Evolutionary conservation across 1,140 invertebrate species (phyloP).

Genomic region (Papilio glaucus): DNA sequence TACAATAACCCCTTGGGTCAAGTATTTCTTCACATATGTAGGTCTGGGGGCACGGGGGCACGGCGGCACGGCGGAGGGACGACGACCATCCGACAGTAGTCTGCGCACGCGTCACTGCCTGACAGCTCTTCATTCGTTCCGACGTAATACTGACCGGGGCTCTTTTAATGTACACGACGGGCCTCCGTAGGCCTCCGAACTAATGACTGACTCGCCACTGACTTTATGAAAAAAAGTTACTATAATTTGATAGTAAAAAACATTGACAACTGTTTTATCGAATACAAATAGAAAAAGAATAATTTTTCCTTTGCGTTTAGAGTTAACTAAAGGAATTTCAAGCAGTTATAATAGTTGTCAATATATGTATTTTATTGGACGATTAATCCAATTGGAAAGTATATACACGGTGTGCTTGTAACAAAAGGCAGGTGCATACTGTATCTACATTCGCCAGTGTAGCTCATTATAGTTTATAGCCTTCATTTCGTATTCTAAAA

Average conservation of each 20-base stretch:
- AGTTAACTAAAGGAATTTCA: not conserved
- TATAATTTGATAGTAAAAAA: slow-evolving; percentile 8
- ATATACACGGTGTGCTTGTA: not conserved
- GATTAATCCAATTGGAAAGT: not conserved
- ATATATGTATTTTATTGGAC: not conserved
- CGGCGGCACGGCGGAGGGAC: slow-evolving; percentile 10
- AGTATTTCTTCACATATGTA: slow-evolving; percentile 49
- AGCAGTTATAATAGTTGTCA: too few relatives aligned
- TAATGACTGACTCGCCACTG: slow-evolving; percentile 52
- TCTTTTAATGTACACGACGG: slow-evolving; percentile 63
- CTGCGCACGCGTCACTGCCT: slow-evolving; percentile 53
- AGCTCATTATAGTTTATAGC: slow-evolving; percentile 1
- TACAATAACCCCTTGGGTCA: slow-evolving; percentile 50
- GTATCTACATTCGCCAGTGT: not conserved
- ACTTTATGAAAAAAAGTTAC: slow-evolving; percentile 35
- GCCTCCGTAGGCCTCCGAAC: slow-evolving; percentile 46
- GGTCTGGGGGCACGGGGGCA: slow-evolving; percentile 39
- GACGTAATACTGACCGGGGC: slow-evolving; percentile 72
- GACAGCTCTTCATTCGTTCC: slow-evolving; percentile 65
- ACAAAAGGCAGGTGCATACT: slow-evolving; percentile 7
- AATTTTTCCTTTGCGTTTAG: not conserved
- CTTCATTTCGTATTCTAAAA: not conserved
- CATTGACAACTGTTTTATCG: slow-evolving; percentile 13
- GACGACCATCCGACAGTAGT: slow-evolving; percentile 50
- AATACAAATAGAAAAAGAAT: not conserved